Percentiles rank a stretch among this genome's conserved stretches.
Evolutionary conservation across 2,888 invertebrate genomes (phyloP).

Genomic region (Thera britannica): DNA sequence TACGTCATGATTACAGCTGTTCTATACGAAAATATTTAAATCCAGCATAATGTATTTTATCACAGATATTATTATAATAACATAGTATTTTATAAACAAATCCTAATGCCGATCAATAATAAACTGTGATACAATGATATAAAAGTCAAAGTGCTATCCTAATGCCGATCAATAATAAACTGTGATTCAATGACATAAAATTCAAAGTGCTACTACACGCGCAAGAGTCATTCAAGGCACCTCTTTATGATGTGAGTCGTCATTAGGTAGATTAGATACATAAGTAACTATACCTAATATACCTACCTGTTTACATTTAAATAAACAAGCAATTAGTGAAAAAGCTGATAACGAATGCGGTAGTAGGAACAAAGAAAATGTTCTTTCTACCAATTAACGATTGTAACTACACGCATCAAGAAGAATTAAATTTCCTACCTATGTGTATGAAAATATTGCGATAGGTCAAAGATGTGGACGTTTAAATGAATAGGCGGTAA

Average conservation of each 20-base stretch:
- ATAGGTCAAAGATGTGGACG: too few relatives aligned
- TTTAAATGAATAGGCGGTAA: too few relatives aligned
- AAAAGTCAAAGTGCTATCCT: constrained; percentile 21
- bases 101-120: constrained; percentile 13
- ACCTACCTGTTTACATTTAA: constrained; percentile 29
- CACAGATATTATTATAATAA: neutral
- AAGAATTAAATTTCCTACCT: too few relatives aligned
- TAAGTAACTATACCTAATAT: neutral
- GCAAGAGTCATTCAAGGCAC: constrained; percentile 33
- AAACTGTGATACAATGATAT: constrained; percentile 21
- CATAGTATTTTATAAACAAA: neutral
- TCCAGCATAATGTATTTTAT: neutral
- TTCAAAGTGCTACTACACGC: constrained; percentile 13
- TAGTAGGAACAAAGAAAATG: constrained; percentile 18
- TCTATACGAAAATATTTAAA: neutral
- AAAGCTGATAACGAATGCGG: constrained; percentile 5
- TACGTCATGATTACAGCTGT: constrained; percentile 3
- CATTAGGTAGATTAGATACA: constrained; percentile 2
- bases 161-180: constrained; percentile 18
- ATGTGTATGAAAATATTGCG: too few relatives aligned
- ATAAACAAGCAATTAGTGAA: constrained; percentile 28
- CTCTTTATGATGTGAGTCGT: constrained; percentile 27
- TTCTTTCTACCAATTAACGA: neutral
- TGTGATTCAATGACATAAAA: constrained; percentile 25
- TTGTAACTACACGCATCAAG: neutral